A percentile compares a stretch with the other conserved stretches of the same genome.
phyloP scores from a whole-genome alignment of 2,113 vertebrate species.

The Dasyornis broadbenti region DNA sequence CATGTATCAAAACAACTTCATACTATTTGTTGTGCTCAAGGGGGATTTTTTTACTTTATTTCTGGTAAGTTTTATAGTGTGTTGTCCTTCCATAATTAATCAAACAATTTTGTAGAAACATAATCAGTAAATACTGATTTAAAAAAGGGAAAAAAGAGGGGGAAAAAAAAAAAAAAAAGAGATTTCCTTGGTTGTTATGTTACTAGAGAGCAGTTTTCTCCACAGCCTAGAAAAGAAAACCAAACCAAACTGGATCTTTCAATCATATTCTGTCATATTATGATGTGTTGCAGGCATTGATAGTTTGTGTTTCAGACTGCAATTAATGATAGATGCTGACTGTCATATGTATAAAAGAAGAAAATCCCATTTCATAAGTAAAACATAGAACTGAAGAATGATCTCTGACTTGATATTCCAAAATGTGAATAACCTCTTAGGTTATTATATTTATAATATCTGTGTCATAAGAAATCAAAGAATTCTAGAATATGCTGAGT shows the following conservation, averaged over 20 bases:
- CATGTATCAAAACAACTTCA: neutral
- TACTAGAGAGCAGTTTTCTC: neutral
- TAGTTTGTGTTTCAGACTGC: neutral
- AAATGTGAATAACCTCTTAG: neutral
- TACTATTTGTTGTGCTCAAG: neutral
- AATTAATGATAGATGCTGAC: neutral
- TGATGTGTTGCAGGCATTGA: neutral
- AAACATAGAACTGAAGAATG: neutral
- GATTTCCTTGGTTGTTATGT: neutral
- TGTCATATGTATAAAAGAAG: neutral
- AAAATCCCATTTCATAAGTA: neutral
- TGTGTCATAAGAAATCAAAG: neutral
- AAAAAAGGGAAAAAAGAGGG: fast-evolving
- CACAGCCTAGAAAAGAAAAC: neutral
- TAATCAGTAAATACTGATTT: neutral
- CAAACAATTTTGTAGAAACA: neutral
- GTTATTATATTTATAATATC: neutral
- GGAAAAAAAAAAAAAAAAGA: fast-evolving
- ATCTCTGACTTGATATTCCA: neutral
- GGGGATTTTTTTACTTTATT: neutral
- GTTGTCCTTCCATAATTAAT: neutral
- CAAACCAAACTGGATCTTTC: neutral
- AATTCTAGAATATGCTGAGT: neutral
- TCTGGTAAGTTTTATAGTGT: neutral
- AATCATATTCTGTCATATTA: neutral